Percentiles rank a stretch among this genome's conserved stretches.
Evolutionary conservation across 1,140 invertebrate genomes (phyloP).

Genomic region (Homarus americanus): DNA sequence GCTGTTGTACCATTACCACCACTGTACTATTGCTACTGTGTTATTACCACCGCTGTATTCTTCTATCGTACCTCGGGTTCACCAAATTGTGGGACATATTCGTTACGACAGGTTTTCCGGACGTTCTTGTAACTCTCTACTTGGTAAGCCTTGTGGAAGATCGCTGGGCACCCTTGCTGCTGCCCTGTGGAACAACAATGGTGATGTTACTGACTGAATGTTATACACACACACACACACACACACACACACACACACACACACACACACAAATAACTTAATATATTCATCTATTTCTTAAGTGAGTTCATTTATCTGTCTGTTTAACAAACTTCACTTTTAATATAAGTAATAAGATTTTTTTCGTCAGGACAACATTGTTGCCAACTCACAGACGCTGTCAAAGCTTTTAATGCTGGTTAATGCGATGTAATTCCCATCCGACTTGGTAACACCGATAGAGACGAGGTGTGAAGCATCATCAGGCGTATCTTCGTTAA

Average conservation of each 20-base stretch:
- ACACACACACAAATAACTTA: no score
- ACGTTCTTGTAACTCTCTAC: neutral
- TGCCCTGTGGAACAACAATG: neutral
- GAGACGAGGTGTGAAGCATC: neutral
- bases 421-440: conserved; percentile 10
- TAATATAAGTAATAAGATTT: no score
- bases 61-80: no score
- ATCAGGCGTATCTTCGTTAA: neutral
- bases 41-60: no score
- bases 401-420: neutral
- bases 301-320: no score
- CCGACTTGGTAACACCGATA: conserved; percentile 1
- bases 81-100: neutral
- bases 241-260: no score
- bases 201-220: no score
- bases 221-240: no score
- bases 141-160: neutral
- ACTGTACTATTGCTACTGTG: no score
- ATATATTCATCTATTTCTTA: no score
- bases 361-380: neutral
- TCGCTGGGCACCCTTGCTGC: neutral
- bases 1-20: no score
- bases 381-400: conserved; percentile 5
- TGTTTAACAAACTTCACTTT: no score
- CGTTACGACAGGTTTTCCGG: neutral